These are phyloP conservation scores for Heliconius eleuchia DNA, from an alignment of 1,140 invertebrate genomes.

Conservation along the genomic window DNA sequence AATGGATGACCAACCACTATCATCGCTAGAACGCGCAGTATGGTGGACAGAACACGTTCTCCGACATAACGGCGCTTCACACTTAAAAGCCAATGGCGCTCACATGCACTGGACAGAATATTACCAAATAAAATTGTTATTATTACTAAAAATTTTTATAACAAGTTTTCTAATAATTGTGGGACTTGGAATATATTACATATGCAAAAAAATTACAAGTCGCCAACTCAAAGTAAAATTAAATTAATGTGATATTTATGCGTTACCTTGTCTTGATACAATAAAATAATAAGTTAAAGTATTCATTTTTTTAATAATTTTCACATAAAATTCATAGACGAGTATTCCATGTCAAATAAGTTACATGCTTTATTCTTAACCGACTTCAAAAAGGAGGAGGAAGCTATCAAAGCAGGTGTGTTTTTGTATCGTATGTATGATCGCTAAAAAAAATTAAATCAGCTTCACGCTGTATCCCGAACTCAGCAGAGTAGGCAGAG, in stretches of 20 bases:
- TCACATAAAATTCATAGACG: too few species aligned
- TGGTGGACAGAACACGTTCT: conserved; percentile 80
- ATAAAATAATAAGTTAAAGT: background rate
- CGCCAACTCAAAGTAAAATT: background rate
- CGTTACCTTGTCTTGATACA: background rate
- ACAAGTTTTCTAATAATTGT: background rate
- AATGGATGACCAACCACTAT: conserved; percentile 80
- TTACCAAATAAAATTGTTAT: conserved; percentile 17
- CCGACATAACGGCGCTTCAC: conserved; percentile 72
- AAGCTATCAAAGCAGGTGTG: too few species aligned
- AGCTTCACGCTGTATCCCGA: too few species aligned
- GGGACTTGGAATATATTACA: background rate
- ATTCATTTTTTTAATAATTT: too few species aligned
- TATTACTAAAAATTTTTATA: background rate
- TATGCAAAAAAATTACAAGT: background rate
- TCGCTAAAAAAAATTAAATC: too few species aligned
- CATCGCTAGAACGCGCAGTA: conserved; percentile 70
- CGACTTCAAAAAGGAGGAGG: too few species aligned
- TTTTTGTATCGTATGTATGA: too few species aligned
- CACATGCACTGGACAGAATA: conserved; percentile 25
- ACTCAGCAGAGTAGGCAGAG: too few species aligned
- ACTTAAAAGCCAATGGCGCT: conserved; percentile 59
- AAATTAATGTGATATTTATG: background rate
- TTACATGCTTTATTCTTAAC: too few species aligned
- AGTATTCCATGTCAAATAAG: too few species aligned